Base-by-base conservation (phyloP, 2,113 vertebrate species). In the Scophthalmus maximus region DNA sequence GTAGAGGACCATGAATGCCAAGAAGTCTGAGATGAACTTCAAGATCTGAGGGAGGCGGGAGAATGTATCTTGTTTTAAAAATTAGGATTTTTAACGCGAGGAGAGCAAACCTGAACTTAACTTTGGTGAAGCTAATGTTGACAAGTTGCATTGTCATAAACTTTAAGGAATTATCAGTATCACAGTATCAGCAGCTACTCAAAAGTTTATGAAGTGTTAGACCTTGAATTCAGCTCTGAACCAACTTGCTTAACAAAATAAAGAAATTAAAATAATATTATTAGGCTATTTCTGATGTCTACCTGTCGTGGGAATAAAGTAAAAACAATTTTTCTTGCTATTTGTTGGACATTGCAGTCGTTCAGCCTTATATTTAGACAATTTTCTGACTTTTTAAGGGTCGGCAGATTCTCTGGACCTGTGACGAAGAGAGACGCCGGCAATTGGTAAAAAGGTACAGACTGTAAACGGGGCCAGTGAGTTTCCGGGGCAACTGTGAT, bases 1-100 rank as follows among this genome's bases (percentile, higher is more conserved):
- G 88, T 98, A 99, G 53, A 99, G 95, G 60, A 99, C 98, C 92
- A 99, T 89, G 91, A 99, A 99, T 38, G 97, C 98, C 91, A 99
- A 92, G 87, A 99, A 99, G 92, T 99, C 98, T 3, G 98, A 98
- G 93, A 99, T 99, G 86, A 98, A 98, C 82, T 93, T 96, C 87
- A 98, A 89, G 78, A 99, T 99, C 98, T 98, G 63, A 40, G 68
- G 44, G 26, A 30, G 6, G 42, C 6, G 25, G 46, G 17, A 50
- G 20, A 47, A n/a, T n/a, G 18, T 32, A 42, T 17, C 14, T 4
- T 3, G 6, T 3, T 32, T 22, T 22, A 17, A n/a, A n/a, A n/a
- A 18, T 40, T 42, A 18, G 17, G 27, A 32, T 15, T 12, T 29
- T 3, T 23, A 17, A 8, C 11, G 26, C 27, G 3, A 8, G 8